Percentiles rank a stretch among this genome's conserved stretches.
phyloP scores from a whole-genome alignment of 2,113 vertebrate species.

The Clarias macrocephalus region DNA sequence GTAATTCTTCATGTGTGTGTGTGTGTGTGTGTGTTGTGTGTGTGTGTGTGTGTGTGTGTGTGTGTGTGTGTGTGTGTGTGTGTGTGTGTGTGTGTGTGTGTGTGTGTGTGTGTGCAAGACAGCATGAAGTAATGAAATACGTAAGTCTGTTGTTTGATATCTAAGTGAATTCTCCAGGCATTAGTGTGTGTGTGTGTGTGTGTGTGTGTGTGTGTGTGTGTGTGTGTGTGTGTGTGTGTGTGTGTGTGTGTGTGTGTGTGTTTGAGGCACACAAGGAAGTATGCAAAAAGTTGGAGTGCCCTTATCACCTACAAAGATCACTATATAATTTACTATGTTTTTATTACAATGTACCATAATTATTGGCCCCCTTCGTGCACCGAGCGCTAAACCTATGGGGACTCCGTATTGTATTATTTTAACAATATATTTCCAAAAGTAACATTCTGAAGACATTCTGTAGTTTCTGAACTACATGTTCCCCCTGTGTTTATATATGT shows the following conservation, averaged over 20 bases:
- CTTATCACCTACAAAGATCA: not conserved
- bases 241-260: conserved; percentile 14
- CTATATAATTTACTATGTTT: not conserved
- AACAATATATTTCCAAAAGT: not conserved
- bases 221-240: conserved; percentile 14
- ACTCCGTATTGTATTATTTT: not conserved
- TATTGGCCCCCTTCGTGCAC: not conserved
- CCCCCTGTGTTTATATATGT: not conserved
- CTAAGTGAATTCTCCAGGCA: not conserved
- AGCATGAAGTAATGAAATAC: not conserved
- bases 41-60: conserved; percentile 20
- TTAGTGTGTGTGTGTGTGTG: not conserved
- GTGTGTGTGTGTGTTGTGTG: conserved; percentile 11
- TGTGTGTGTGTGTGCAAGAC: not conserved
- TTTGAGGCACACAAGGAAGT: not conserved
- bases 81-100: conserved; percentile 20
- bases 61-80: conserved; percentile 5
- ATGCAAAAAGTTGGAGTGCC: not conserved
- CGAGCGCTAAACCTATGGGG: not conserved
- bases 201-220: conserved; percentile 13
- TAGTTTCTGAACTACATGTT: not conserved
- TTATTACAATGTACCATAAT: not conserved
- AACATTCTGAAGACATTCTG: not conserved
- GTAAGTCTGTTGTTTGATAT: conserved; percentile 1
- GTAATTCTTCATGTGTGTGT: not conserved